A percentile compares a stretch with the other conserved stretches of the same genome.
These are phyloP conservation scores for Cydia splendana DNA, from an alignment of 1,140 invertebrate species.

Conservation along the genomic window DNA sequence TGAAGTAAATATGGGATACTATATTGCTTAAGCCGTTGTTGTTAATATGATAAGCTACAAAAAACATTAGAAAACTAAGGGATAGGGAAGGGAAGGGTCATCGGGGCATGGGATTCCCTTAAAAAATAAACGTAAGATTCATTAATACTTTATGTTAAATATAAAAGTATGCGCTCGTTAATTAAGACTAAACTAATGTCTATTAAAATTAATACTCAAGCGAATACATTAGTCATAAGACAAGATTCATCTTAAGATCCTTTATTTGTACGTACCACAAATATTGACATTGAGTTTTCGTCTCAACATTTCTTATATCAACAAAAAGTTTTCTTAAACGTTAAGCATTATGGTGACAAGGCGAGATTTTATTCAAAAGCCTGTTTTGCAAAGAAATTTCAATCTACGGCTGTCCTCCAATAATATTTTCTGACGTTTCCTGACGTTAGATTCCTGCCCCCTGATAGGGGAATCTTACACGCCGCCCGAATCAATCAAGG, in stretches of 20 bases:
- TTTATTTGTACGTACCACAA: too few relatives aligned
- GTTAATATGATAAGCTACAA: too few relatives aligned
- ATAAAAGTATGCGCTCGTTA: too few relatives aligned
- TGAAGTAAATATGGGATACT: too few relatives aligned
- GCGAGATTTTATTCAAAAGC: slow-evolving; percentile 15
- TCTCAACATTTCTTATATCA: not conserved
- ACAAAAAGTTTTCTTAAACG: not conserved
- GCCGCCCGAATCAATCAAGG: slow-evolving; percentile 67
- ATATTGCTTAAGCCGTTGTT: too few relatives aligned
- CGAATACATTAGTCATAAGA: too few relatives aligned
- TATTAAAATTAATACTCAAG: too few relatives aligned
- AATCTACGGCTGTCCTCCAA: slow-evolving; percentile 59
- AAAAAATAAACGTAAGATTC: not conserved
- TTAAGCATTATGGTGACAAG: slow-evolving; percentile 1
- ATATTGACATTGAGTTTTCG: not conserved
- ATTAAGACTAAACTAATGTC: too few relatives aligned
- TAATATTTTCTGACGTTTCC: slow-evolving; percentile 54
- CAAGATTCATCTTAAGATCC: too few relatives aligned
- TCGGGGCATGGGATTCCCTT: too few relatives aligned
- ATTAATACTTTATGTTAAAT: not conserved
- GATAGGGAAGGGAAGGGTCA: too few relatives aligned
- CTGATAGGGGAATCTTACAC: slow-evolving; percentile 59
- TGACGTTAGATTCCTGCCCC: slow-evolving; percentile 53
- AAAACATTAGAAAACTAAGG: too few relatives aligned
- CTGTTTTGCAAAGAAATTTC: slow-evolving; percentile 41